These are phyloP conservation scores for Mylabris sibirica DNA, from an alignment of 2,888 invertebrate genomes.

Conservation along the genomic window DNA sequence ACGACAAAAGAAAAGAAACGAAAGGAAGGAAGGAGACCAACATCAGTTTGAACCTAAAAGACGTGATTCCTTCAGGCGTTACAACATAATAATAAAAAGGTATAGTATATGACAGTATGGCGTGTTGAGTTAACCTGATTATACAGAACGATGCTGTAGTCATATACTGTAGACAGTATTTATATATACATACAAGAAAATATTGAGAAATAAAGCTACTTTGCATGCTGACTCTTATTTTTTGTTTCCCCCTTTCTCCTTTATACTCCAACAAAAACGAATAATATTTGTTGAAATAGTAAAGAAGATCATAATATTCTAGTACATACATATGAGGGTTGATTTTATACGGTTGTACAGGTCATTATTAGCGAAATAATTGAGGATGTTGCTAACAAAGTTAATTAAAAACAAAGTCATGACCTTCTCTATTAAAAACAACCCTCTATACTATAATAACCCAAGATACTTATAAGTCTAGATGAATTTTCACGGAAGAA, in stretches of 20 bases:
- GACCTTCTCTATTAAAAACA: conserved; percentile 24
- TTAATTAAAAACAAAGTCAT: conserved; percentile 11
- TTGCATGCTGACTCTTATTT: not conserved
- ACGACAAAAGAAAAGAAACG: not conserved
- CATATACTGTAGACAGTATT: not conserved
- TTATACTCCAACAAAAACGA: not conserved
- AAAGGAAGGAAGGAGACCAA: conserved; percentile 12
- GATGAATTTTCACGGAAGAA: conserved; percentile 9
- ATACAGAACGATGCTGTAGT: not conserved
- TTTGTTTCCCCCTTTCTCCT: not conserved
- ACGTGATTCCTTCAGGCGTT: conserved; percentile 32
- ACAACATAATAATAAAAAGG: conserved; percentile 34
- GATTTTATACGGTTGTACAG: conserved; percentile 12
- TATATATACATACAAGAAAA: not conserved
- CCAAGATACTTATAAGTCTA: conserved; percentile 17
- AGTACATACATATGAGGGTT: not conserved
- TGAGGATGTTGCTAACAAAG: conserved; percentile 27
- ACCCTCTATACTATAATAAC: conserved; percentile 13
- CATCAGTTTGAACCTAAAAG: conserved; percentile 11
- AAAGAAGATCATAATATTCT: not conserved
- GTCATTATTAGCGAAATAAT: conserved; percentile 22
- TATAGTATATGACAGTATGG: conserved; percentile 14
- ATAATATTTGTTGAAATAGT: not conserved
- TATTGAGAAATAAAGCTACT: conserved; percentile 1
- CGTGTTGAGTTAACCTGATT: conserved; percentile 12